Evolutionary conservation across 1,140 invertebrate species (phyloP), one percentile per base, ranked within the genome.

Genomic region (Myzus persicae): DNA sequence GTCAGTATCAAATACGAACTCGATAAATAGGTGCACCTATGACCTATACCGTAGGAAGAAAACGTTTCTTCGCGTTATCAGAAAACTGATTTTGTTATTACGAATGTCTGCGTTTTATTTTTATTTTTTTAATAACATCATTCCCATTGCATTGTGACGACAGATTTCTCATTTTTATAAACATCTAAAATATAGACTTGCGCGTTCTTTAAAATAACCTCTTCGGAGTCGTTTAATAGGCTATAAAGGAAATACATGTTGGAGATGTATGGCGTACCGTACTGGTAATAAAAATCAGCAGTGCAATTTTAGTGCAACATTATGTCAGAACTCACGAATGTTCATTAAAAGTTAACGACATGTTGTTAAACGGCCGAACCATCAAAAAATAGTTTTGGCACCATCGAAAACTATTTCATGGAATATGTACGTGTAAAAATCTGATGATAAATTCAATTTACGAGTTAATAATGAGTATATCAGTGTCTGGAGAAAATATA

Each of bases 331-430:
- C 84, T 44, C 42, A 46, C 84, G 84, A 44, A 88, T 48, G 85
- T 46, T 88, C 85, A 31, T 88, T 48, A 48, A 88, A 88, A 48
- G 85, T 88, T 88, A 88, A 88, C 85, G 44, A 88, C 44, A 48
- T 20, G 85, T 88, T 88, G 44, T 88, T 88, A 88, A 88, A 88
- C 44, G 85, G n/a, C 31, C 42, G 18, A 36, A 46, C 31, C 85
- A 44, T 40, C 38, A 85, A 85, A 40, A 48, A 48, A 48, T 88
- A 88, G 85, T 48, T 48, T 88, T 48, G 44, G 85, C 44, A 88
- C 44, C 85, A 36, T 36, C 20, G 44, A 48, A 88, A 48, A 48
- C 42, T 46, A 26, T 88, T 88, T 24, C 85, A 22, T 36, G 44
- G 44, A 18, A 44, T 85, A 42, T 85, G 31, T 46, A 46, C 44